phyloP scores from a whole-genome alignment of 2,888 invertebrate genomes.

The Drosophila setosimentum region DNA sequence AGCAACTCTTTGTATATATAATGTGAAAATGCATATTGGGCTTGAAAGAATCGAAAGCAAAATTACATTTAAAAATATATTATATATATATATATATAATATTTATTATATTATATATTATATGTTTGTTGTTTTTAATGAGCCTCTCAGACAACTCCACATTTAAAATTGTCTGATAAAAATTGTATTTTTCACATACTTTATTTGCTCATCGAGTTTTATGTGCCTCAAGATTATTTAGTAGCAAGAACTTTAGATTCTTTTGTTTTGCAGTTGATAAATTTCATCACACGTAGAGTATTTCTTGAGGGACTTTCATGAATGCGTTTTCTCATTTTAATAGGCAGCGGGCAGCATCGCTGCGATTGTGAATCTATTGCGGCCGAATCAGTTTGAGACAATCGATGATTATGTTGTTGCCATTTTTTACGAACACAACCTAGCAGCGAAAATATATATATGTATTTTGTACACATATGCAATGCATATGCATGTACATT shows the following conservation, averaged over 20 bases:
- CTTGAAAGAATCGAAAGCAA: neutral
- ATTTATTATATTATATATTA: neutral
- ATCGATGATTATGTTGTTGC: slow-evolving; percentile 76
- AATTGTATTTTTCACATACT: neutral
- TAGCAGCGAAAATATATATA: slow-evolving; percentile 49
- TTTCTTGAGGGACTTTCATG: slow-evolving; percentile 17
- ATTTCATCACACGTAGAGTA: slow-evolving; percentile 30
- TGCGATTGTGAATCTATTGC: slow-evolving; percentile 60
- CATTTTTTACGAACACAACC: slow-evolving; percentile 69
- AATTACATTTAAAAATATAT: neutral
- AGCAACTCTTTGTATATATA: neutral
- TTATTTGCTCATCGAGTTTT: neutral
- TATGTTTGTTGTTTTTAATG: no score
- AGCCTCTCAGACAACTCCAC: neutral
- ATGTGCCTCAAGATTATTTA: neutral
- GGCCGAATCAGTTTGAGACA: slow-evolving; percentile 21
- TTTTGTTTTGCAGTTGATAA: neutral
- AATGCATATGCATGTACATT: slow-evolving; percentile 26
- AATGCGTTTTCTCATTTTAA: slow-evolving; percentile 40
- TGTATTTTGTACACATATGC: neutral
- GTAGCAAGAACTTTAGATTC: neutral
- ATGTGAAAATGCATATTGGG: neutral
- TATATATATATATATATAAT: neutral
- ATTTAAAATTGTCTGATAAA: no score
- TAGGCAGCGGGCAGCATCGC: slow-evolving; percentile 56